Conservation (phyloP, 2,888 invertebrate species). For the Imbricaverruca yamaguchii region DNA sequence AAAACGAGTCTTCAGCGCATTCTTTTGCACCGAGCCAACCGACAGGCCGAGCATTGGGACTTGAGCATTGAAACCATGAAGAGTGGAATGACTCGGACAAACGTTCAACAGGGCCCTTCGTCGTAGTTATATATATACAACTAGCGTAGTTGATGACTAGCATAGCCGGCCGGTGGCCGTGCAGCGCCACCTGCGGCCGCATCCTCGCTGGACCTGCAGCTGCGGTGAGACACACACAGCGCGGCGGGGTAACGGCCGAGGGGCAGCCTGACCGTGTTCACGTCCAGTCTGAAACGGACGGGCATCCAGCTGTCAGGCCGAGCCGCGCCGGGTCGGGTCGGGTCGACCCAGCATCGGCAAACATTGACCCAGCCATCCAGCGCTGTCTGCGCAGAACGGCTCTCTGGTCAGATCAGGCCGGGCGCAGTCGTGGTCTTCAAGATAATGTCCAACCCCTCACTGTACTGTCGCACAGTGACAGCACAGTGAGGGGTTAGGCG, state of each 20-base stretch:
- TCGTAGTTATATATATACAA: neutral
- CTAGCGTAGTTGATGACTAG: slow-evolving; percentile 5
- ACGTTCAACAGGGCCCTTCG: neutral
- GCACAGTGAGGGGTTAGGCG: too few species aligned
- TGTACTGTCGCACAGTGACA: too few species aligned
- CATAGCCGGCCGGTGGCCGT: neutral
- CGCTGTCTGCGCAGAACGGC: too few species aligned
- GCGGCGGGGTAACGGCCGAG: neutral
- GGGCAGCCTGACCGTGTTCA: neutral
- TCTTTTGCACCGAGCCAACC: neutral
- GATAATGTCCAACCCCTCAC: too few species aligned
- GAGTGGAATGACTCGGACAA: slow-evolving; percentile 8
- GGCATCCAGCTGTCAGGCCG: too few species aligned
- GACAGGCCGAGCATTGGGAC: neutral
- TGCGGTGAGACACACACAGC: neutral
- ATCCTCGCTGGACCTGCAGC: neutral
- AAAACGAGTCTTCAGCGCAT: neutral
- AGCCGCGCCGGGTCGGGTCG: too few species aligned
- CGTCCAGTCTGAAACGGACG: neutral
- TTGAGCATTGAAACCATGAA: slow-evolving; percentile 7
- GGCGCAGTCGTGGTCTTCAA: too few species aligned
- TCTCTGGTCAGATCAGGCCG: too few species aligned
- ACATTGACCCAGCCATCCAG: too few species aligned
- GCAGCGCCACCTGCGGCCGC: neutral
- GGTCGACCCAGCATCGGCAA: too few species aligned